phyloP scores from a whole-genome alignment of 2,113 vertebrate species.

The Takifugu flavidus region DNA sequence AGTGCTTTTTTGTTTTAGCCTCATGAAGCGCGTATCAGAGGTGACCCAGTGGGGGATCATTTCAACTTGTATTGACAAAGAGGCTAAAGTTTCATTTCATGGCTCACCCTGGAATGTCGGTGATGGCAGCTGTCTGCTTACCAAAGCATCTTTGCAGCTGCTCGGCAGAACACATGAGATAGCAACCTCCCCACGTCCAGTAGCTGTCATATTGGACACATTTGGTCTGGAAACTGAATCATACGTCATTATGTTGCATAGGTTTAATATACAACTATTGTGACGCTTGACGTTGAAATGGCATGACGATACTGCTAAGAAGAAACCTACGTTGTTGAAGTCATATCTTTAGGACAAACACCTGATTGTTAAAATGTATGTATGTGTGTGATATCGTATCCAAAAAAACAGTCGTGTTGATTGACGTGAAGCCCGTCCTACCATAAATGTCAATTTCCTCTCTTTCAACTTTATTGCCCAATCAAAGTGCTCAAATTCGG shows the following conservation, averaged over 20 bases:
- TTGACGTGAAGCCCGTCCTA: conserved; percentile 13
- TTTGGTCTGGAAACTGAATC: neutral
- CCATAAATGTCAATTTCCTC: neutral
- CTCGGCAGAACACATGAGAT: conserved; percentile 32
- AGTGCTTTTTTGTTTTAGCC: too few relatives aligned
- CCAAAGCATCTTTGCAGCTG: conserved; percentile 40
- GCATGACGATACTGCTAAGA: too few relatives aligned
- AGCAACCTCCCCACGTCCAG: conserved; percentile 7
- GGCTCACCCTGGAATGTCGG: conserved; percentile 12
- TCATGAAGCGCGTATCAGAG: neutral
- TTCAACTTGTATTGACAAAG: neutral
- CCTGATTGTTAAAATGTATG: too few relatives aligned
- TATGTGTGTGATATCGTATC: too few relatives aligned
- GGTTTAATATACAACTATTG: too few relatives aligned
- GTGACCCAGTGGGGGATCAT: neutral
- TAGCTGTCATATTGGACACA: neutral
- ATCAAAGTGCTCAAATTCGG: conserved; percentile 18
- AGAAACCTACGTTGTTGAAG: too few relatives aligned
- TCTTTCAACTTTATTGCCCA: conserved; percentile 20
- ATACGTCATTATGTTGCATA: too few relatives aligned
- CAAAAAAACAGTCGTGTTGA: too few relatives aligned
- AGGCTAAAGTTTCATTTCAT: conserved; percentile 4
- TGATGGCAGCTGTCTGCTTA: conserved; percentile 50
- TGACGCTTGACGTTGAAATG: too few relatives aligned
- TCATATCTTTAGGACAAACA: too few relatives aligned